Evolutionary conservation across 2,797 vertebrate species (phyloP).

Genomic region (Thamnophis elegans): DNA sequence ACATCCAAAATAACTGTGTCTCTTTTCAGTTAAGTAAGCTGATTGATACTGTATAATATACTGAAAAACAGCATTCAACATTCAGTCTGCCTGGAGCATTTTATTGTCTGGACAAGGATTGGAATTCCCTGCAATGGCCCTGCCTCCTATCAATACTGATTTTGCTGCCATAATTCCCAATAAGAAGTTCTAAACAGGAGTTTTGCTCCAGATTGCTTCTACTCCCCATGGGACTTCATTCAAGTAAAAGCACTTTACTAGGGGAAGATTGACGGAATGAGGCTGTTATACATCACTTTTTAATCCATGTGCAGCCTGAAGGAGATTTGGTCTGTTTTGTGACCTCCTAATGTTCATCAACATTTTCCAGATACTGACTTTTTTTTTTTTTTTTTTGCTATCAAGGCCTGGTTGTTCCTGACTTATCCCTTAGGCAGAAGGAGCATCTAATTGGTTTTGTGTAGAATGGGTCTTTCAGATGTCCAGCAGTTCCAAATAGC

Average conservation of each 20-base stretch:
- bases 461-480: neutral
- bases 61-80: neutral
- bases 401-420: neutral
- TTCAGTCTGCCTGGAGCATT: neutral
- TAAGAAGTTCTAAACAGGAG: neutral
- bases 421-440: neutral
- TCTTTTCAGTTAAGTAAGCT: neutral
- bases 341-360: accelerated
- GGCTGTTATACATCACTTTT: neutral
- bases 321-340: neutral
- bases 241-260: neutral
- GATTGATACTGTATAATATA: neutral
- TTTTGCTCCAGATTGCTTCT: neutral
- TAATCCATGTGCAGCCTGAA: neutral
- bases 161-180: neutral
- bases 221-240: neutral
- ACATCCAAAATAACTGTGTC: slow-evolving; percentile 1
- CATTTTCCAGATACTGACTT: neutral
- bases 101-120: neutral
- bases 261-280: neutral
- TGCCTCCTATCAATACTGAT: neutral
- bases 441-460: neutral
- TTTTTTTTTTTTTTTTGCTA: neutral
- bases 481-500: neutral
- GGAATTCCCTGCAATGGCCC: neutral